Percentiles rank a stretch among this genome's conserved stretches.
phyloP scores from a whole-genome alignment of 2,888 invertebrate species.

The Thymelicus lineola region DNA sequence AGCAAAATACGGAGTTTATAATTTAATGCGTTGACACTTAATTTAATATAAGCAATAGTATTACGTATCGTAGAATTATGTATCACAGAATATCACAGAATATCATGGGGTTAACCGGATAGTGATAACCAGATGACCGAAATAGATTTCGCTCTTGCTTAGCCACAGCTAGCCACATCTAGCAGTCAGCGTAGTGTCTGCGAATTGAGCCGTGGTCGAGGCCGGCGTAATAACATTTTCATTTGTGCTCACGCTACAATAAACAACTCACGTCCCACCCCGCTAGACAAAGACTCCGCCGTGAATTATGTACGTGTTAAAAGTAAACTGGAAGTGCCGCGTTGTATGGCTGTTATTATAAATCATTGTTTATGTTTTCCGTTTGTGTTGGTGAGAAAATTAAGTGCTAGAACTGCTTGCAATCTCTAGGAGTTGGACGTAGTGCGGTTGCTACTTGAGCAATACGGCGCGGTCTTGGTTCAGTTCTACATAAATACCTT shows the following conservation, averaged over 20 bases:
- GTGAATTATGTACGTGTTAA: conserved; percentile 85
- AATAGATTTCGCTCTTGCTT: not conserved
- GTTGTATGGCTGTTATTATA: conserved; percentile 83
- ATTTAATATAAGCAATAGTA: too few species aligned
- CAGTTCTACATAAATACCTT: conserved; percentile 41
- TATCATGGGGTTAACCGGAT: too few species aligned
- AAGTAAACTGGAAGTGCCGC: conserved; percentile 85
- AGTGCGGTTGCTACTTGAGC: conserved; percentile 57
- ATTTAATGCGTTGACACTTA: too few species aligned
- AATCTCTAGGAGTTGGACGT: conserved; percentile 67
- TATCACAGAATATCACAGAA: too few species aligned
- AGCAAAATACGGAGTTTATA: too few species aligned
- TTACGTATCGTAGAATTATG: too few species aligned
- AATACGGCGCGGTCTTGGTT: conserved; percentile 49
- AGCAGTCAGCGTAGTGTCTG: conserved; percentile 31
- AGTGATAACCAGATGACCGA: too few species aligned
- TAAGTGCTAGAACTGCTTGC: conserved; percentile 78
- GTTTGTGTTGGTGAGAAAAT: conserved; percentile 80
- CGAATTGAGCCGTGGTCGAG: conserved; percentile 55
- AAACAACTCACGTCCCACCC: conserved; percentile 84
- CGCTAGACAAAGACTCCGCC: conserved; percentile 83
- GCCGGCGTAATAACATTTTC: conserved; percentile 82
- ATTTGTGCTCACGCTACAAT: conserved; percentile 83
- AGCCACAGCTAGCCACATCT: not conserved
- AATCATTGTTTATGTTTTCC: conserved; percentile 86